phyloP scores from a whole-genome alignment of 2,113 vertebrate genomes.

The Chaetops frenatus region DNA sequence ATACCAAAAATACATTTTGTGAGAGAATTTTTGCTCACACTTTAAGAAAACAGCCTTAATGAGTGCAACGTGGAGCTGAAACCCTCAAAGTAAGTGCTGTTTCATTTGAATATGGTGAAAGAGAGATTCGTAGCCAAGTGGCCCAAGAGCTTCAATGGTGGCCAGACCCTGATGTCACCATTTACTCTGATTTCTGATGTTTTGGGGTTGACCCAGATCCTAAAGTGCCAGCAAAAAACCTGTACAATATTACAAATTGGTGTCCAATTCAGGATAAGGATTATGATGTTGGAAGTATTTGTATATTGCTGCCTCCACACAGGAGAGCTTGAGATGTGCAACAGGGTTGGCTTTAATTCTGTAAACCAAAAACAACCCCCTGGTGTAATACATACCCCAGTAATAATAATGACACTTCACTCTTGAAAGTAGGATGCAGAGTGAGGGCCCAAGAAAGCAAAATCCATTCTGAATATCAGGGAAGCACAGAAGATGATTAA shows the following conservation, averaged over 20 bases:
- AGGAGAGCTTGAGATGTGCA: neutral
- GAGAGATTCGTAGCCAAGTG: accelerated
- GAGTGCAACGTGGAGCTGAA: neutral
- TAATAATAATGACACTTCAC: neutral
- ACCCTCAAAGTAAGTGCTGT: neutral
- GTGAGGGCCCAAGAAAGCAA: neutral
- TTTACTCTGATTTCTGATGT: neutral
- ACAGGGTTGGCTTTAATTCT: neutral
- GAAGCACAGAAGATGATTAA: neutral
- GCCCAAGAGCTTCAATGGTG: neutral
- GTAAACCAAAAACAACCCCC: neutral
- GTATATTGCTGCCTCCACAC: neutral
- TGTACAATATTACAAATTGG: neutral
- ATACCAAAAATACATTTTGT: neutral
- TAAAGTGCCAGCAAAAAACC: neutral
- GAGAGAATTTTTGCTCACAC: neutral
- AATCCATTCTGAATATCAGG: neutral
- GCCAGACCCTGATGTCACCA: neutral
- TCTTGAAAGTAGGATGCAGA: neutral
- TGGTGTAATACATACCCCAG: neutral
- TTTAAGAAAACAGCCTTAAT: neutral
- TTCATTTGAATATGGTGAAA: neutral
- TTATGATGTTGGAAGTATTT: neutral
- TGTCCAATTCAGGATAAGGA: neutral
- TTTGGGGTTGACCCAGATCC: neutral